Evolutionary conservation across 2,113 vertebrate genomes (phyloP).

Genomic region (Pseudorhombus dupliciocellatus): DNA sequence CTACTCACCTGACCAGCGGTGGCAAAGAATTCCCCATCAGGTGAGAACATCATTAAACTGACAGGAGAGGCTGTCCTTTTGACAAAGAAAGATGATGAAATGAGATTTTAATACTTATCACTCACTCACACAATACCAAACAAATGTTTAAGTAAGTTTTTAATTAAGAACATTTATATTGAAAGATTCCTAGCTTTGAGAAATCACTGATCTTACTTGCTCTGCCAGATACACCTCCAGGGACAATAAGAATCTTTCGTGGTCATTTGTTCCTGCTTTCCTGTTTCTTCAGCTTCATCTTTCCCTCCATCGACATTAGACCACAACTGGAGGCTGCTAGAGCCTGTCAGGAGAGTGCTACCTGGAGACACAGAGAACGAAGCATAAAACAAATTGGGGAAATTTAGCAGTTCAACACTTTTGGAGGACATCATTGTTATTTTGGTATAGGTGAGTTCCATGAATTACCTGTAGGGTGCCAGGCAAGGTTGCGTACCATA

Average conservation of each 20-base stretch:
- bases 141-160: background rate
- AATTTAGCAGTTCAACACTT: background rate
- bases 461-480: constrained; percentile 91
- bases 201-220: constrained; percentile 86
- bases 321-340: constrained; percentile 91
- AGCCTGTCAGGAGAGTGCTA: constrained; percentile 90
- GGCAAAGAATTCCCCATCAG: constrained; percentile 97
- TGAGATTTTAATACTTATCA: background rate
- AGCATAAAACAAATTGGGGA: background rate
- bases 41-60: constrained; percentile 94
- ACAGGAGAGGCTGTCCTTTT: constrained; percentile 90
- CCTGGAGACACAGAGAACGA: constrained; percentile 75
- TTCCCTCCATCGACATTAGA: constrained; percentile 75
- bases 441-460: background rate
- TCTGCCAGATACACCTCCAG: constrained; percentile 95
- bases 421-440: background rate
- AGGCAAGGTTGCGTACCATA: constrained; percentile 89
- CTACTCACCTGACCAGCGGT: constrained; percentile 91
- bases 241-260: constrained; percentile 68
- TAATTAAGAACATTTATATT: background rate
- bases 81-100: background rate
- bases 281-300: constrained; percentile 71
- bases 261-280: constrained; percentile 42
- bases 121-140: background rate
- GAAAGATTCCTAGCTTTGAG: background rate